Percentiles rank a stretch among this genome's conserved stretches.
Evolutionary conservation across 35 echinoderm and acorn worm genomes (phyloP).

Genomic region (Apostichopus japonicus): DNA sequence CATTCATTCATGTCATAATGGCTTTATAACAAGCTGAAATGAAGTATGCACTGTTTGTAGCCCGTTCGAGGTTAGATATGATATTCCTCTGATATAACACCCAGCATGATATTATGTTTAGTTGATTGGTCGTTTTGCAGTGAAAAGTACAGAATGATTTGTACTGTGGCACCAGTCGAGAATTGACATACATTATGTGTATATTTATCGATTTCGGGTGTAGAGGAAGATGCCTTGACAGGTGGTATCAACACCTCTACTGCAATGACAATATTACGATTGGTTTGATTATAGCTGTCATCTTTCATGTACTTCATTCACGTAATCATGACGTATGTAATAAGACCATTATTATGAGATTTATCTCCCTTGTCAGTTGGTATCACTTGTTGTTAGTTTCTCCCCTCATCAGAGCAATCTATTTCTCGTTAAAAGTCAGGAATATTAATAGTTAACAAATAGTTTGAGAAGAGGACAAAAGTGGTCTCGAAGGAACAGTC

Average conservation of each 20-base stretch:
- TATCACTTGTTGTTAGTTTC: not conserved
- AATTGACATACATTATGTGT: too few species aligned
- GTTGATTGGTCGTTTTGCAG: too few species aligned
- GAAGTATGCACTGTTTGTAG: too few species aligned
- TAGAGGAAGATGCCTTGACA: not conserved
- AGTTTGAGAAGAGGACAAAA: not conserved
- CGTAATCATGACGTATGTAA: slow-evolving; percentile 2
- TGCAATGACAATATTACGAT: slow-evolving; percentile 1
- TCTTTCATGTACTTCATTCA: not conserved
- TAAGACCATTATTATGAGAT: not conserved
- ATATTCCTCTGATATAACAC: too few species aligned
- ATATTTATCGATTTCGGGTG: too few species aligned
- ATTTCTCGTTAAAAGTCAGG: not conserved
- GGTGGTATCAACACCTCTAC: not conserved
- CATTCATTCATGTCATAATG: too few species aligned
- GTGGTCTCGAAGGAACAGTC: not conserved
- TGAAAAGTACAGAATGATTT: too few species aligned
- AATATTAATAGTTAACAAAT: not conserved
- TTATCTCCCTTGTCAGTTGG: not conserved
- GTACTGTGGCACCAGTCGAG: too few species aligned
- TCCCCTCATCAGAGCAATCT: not conserved
- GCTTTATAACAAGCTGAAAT: too few species aligned
- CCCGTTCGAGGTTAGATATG: too few species aligned
- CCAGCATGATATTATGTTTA: too few species aligned
- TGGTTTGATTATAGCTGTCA: slow-evolving; percentile 32